Evolutionary conservation across 2,888 invertebrate species (phyloP).

Genomic region (Cerastis leucographa): DNA sequence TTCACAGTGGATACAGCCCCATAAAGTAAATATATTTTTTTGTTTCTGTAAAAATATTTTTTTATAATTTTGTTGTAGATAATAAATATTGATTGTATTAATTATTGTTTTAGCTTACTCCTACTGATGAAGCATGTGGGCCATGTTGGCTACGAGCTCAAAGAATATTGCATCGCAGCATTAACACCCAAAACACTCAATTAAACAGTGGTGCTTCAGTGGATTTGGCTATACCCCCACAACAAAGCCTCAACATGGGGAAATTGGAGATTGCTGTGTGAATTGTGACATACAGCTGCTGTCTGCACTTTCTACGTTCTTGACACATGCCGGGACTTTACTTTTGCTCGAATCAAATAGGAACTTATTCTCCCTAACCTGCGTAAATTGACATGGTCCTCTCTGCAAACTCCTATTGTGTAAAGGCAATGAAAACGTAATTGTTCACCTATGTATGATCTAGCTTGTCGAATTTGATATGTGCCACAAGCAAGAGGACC

Average conservation of each 20-base stretch:
- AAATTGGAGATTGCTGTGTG: conserved; percentile 21
- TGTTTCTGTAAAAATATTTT: conserved; percentile 1
- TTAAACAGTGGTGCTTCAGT: not conserved
- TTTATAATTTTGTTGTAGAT: not conserved
- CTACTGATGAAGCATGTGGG: conserved; percentile 9
- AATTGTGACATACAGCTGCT: conserved; percentile 21
- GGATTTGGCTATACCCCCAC: no score
- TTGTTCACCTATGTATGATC: no score
- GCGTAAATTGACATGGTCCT: no score
- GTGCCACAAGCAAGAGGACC: no score
- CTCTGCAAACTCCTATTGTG: no score
- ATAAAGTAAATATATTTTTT: not conserved
- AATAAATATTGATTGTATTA: not conserved
- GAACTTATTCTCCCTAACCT: no score
- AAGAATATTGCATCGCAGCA: not conserved
- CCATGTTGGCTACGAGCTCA: conserved; percentile 7
- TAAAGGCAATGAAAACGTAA: no score
- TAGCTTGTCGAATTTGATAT: no score
- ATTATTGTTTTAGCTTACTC: not conserved
- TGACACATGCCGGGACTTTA: no score
- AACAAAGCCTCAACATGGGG: not conserved
- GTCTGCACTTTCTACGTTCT: no score
- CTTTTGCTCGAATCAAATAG: no score
- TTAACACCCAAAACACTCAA: conserved; percentile 2
- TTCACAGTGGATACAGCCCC: conserved; percentile 23